Conservation (phyloP, 2,888 invertebrate species). For the Rhyacophila evoluta region DNA sequence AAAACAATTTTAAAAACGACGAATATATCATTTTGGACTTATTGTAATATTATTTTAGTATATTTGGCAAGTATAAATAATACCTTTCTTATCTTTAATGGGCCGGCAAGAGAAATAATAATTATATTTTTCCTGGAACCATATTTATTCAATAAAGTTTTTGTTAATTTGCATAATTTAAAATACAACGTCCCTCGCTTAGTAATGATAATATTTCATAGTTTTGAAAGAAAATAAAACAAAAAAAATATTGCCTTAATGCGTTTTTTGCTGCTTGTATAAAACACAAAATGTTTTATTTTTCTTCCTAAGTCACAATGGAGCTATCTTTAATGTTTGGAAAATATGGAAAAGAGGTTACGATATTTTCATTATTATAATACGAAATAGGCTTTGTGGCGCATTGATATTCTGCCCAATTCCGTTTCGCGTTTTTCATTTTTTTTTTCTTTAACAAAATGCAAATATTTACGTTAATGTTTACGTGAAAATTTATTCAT, state of each 20-base stretch:
- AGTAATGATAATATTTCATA: constrained; percentile 24
- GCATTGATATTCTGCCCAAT: constrained; percentile 19
- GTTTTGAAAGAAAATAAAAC: constrained; percentile 18
- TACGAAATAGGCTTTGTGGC: constrained; percentile 17
- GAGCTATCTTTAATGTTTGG: constrained; percentile 14
- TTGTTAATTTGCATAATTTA: constrained; percentile 18
- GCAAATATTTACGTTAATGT: constrained; percentile 52
- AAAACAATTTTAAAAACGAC: too few relatives aligned
- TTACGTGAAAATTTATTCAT: constrained; percentile 54
- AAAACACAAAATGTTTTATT: constrained; percentile 22
- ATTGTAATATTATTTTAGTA: too few relatives aligned
- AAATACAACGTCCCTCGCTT: constrained; percentile 17
- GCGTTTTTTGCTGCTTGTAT: constrained; percentile 19
- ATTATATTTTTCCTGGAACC: background rate
- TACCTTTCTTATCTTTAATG: background rate
- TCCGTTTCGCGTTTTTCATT: constrained; percentile 33
- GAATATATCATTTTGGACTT: too few relatives aligned
- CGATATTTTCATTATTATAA: constrained; percentile 24
- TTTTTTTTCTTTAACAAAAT: constrained; percentile 38
- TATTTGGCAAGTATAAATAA: too few relatives aligned
- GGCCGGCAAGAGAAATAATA: constrained; percentile 13
- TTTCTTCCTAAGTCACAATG: constrained; percentile 14
- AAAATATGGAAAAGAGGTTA: constrained; percentile 19
- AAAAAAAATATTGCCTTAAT: constrained; percentile 18
- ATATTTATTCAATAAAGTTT: constrained; percentile 24